Evolutionary conservation across 2,113 vertebrate genomes (phyloP).

Genomic region (Dipodomys ordii): DNA sequence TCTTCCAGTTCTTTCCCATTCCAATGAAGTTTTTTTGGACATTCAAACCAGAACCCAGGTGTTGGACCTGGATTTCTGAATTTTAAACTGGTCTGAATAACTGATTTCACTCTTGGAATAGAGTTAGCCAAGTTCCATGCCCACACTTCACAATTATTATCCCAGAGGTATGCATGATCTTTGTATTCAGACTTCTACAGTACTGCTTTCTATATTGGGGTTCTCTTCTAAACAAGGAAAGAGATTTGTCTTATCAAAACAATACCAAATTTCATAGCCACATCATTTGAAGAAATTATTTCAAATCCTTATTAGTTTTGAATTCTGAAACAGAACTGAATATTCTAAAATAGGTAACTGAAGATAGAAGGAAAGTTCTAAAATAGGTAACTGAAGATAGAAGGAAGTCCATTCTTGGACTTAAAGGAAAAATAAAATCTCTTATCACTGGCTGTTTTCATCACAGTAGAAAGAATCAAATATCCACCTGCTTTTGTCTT

Average conservation of each 20-base stretch:
- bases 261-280: not conserved
- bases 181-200: not conserved
- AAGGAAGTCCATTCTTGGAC: not conserved
- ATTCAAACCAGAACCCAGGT: not conserved
- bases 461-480: not conserved
- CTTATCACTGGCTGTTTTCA: not conserved
- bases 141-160: not conserved
- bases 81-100: not conserved
- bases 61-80: not conserved
- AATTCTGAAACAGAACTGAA: not conserved
- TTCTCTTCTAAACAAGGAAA: constrained; percentile 27
- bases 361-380: not conserved
- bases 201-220: not conserved
- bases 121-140: not conserved
- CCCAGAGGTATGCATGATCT: not conserved
- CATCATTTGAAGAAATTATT: not conserved
- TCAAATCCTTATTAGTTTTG: not conserved
- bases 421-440: not conserved
- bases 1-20: not conserved
- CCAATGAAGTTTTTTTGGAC: not conserved
- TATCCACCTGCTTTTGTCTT: not conserved
- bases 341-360: not conserved
- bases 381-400: not conserved
- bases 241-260: not conserved
- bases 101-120: not conserved